phyloP scores from a whole-genome alignment of 2,888 invertebrate genomes.

The Crocallis elinguaria region DNA sequence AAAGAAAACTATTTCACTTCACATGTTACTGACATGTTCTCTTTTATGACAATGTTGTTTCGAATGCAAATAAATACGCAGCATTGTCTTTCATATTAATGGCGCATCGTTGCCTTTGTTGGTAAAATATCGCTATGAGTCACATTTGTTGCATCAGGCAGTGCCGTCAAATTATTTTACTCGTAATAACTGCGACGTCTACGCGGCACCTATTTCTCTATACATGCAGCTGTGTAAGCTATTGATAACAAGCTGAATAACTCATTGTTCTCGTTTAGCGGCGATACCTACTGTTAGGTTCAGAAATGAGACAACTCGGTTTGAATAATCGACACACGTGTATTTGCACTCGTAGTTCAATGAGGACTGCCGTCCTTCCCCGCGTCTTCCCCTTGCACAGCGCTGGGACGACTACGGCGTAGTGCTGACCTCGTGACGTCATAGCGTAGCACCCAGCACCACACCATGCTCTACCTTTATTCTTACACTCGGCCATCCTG shows the following conservation, averaged over 20 bases:
- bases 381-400: too few species aligned
- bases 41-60: background rate
- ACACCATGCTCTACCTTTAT: too few species aligned
- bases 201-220: constrained; percentile 32
- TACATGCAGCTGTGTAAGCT: constrained; percentile 73
- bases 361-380: too few species aligned
- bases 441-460: too few species aligned
- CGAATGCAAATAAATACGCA: constrained; percentile 2
- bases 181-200: constrained; percentile 52
- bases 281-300: too few species aligned
- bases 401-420: too few species aligned
- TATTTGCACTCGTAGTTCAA: too few species aligned
- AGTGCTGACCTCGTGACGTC: too few species aligned
- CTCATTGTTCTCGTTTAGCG: constrained; percentile 59
- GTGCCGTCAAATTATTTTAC: constrained; percentile 62
- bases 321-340: too few species aligned
- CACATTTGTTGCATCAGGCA: constrained; percentile 56
- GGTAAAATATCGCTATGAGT: constrained; percentile 33
- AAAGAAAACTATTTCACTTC: background rate
- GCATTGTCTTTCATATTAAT: constrained; percentile 4
- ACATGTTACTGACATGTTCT: background rate
- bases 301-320: too few species aligned
- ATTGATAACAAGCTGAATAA: constrained; percentile 66
- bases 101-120: constrained; percentile 17
- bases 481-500: too few species aligned